Base-by-base conservation (phyloP, 2,888 invertebrate genomes). In the Drosophila rubida region DNA sequence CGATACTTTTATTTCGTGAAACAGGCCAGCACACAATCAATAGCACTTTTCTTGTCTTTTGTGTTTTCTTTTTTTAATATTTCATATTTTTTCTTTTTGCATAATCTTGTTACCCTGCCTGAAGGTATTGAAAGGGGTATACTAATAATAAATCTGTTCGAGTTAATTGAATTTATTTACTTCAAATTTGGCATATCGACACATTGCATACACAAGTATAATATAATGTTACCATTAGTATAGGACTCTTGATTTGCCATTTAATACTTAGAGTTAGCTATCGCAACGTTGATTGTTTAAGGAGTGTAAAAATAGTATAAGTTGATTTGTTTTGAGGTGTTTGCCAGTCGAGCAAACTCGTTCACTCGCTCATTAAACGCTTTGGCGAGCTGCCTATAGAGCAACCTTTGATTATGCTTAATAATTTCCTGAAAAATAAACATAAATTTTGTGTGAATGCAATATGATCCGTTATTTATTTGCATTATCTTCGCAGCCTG, bases 1-100 rank as follows among this genome's bases (percentile, higher is more conserved):
- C 85, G 89, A 90, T 90, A 90, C 89, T 90, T 90, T 90, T 78
- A 83, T 76, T 73, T 86, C 72, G 42, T 66, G 71, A 46, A 65
- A 75, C 59, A 50, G 53, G 57, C 65, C 76, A 72, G 50, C 51
- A 58, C 37, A 51, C 27, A 64, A 41, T 46, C 58, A 61, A 71
- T 74, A 76, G 61, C 70, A 62, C 63, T 51, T 59, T 49, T 46
- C 16, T 59, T 57, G 42, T 42, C 55, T 61, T 53, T 64, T 62
- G 59, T 59, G 54, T 39, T 39, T 25, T 51, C 53, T 46, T 39
- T 61, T 54, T 22, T 46, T 37, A 45, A 57, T 55, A 23, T 27
- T 32, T 42, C 42, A 37, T 37, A 37, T 50, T 71, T 61, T 70
- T 39, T 41, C 48, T 46, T 49, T 60, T 65, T 42, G 45, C 86